A percentile compares a stretch with the other conserved stretches of the same genome.
phyloP scores from a whole-genome alignment of 2,797 vertebrate species.

The Distichodus sexfasciatus region DNA sequence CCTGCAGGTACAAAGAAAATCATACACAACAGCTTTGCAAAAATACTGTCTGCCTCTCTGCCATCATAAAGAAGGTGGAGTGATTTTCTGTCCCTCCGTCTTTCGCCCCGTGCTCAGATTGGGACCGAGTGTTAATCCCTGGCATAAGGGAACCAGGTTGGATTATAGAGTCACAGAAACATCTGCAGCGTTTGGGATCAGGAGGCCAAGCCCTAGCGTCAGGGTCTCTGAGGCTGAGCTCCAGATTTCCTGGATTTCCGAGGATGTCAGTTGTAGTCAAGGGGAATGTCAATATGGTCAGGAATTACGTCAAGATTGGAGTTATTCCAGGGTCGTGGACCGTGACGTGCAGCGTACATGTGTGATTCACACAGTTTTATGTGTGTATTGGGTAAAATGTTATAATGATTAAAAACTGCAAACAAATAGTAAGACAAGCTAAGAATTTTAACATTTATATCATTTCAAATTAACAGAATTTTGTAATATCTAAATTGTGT shows the following conservation, averaged over 20 bases:
- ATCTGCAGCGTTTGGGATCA: conserved; percentile 59
- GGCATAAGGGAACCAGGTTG: conserved; percentile 38
- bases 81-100: not conserved
- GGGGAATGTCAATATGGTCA: not conserved
- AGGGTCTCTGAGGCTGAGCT: not conserved
- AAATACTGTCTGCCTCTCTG: not conserved
- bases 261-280: not conserved
- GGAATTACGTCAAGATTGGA: not conserved
- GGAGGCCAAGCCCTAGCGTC: conserved; percentile 14
- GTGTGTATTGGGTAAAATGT: too few relatives aligned
- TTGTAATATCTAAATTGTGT: too few relatives aligned
- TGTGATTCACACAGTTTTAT: too few relatives aligned
- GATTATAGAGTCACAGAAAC: conserved; percentile 59
- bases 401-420: too few relatives aligned
- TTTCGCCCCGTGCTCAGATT: conserved; percentile 35
- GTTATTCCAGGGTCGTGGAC: not conserved
- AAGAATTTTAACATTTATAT: too few relatives aligned
- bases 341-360: too few relatives aligned
- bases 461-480: too few relatives aligned
- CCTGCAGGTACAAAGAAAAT: too few relatives aligned
- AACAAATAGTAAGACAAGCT: too few relatives aligned
- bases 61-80: not conserved
- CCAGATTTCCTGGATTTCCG: conserved; percentile 1
- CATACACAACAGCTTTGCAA: too few relatives aligned
- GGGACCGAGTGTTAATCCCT: conserved; percentile 20